These are phyloP conservation scores for Melanocharis versteri DNA, from an alignment of 2,113 vertebrate species.

Conservation along the genomic window DNA sequence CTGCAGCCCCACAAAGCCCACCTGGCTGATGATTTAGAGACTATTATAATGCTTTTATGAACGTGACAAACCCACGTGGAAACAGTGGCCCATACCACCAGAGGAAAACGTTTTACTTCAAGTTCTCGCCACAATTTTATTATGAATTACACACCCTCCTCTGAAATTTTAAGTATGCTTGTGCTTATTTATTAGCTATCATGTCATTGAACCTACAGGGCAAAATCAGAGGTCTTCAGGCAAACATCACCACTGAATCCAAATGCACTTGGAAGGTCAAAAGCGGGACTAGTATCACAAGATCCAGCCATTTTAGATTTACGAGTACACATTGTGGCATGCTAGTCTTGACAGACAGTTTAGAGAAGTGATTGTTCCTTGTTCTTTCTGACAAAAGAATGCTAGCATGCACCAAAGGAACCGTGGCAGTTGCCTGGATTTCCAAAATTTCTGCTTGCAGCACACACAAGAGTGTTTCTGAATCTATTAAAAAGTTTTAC, in stretches of 20 bases:
- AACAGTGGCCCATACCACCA: neutral
- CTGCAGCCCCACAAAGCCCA: neutral
- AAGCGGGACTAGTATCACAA: neutral
- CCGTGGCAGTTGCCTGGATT: neutral
- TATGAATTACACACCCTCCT: neutral
- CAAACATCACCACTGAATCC: neutral
- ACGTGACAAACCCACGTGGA: neutral
- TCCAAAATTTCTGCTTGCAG: neutral
- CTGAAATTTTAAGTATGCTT: neutral
- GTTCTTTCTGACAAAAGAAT: neutral
- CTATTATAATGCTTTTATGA: neutral
- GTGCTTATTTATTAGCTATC: neutral
- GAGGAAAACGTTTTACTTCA: neutral
- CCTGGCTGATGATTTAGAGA: neutral
- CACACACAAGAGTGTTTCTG: neutral
- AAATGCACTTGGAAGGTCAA: neutral
- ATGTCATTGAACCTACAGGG: fast-evolving
- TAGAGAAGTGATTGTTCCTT: neutral
- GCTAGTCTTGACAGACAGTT: neutral
- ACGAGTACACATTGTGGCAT: neutral
- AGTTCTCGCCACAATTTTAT: neutral
- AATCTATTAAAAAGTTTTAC: neutral
- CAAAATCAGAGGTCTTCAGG: neutral
- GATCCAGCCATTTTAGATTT: neutral
- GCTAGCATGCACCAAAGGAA: neutral